Evolutionary conservation across 2,113 vertebrate species (phyloP).

Genomic region (Helogale parvula): DNA sequence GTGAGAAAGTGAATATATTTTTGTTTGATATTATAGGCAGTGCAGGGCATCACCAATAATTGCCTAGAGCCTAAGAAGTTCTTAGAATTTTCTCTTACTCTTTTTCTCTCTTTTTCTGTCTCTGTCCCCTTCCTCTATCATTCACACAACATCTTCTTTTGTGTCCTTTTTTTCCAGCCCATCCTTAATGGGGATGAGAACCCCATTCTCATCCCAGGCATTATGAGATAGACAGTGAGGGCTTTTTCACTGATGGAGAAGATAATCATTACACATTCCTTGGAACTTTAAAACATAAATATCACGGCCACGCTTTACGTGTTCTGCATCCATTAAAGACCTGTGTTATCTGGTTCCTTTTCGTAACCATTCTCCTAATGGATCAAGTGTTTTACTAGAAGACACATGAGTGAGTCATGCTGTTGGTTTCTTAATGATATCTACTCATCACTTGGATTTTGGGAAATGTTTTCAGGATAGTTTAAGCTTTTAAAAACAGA

Average conservation of each 20-base stretch:
- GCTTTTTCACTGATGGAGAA: background rate
- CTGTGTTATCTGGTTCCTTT: background rate
- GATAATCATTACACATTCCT: constrained; percentile 26
- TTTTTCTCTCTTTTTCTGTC: background rate
- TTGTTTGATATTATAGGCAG: background rate
- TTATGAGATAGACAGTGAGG: background rate
- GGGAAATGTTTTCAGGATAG: background rate
- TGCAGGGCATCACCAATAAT: background rate
- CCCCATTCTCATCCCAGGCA: background rate
- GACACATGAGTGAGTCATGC: background rate
- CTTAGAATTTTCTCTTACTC: background rate
- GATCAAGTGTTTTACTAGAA: constrained; percentile 4
- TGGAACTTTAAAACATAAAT: constrained; percentile 11
- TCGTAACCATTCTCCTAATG: background rate
- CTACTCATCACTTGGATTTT: background rate
- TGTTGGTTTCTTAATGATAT: background rate
- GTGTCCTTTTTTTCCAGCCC: background rate
- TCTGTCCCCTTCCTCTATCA: background rate
- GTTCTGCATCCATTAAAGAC: background rate
- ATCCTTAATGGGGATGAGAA: too few species aligned
- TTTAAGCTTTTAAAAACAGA: constrained; percentile 3
- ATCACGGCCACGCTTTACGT: background rate
- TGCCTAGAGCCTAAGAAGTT: background rate
- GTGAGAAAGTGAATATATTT: background rate
- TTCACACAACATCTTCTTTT: background rate